phyloP scores from a whole-genome alignment of 37 sponge, comb jelly and placozoan genomes.

The Haliclona indistincta region DNA sequence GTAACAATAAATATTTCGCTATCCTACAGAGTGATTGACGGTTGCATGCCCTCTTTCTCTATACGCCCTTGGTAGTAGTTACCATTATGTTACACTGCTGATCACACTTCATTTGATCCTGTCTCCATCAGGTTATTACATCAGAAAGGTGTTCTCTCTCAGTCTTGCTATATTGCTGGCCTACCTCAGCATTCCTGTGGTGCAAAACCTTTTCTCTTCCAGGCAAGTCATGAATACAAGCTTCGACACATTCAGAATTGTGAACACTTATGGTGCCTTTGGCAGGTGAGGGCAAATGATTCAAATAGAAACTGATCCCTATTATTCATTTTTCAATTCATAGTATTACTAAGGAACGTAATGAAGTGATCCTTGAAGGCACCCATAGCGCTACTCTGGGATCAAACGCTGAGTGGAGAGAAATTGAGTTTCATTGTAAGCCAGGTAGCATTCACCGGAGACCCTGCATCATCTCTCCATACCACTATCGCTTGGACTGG shows the following conservation, averaged over 20 bases:
- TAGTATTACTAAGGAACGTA: conserved; percentile 88
- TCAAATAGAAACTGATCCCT: background rate
- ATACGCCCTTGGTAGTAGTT: no score
- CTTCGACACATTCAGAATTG: conserved; percentile 79
- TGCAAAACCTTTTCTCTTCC: conserved; percentile 85
- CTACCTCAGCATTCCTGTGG: conserved; percentile 83
- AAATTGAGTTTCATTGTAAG: conserved; percentile 92
- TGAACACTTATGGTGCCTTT: conserved; percentile 96
- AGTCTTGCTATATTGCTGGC: conserved; percentile 59
- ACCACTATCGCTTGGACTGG: conserved; percentile 96
- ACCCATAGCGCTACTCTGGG: conserved; percentile 34
- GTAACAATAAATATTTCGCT: no score
- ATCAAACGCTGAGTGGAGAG: conserved; percentile 50
- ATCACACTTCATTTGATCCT: background rate
- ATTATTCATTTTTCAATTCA: background rate
- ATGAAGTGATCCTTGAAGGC: conserved; percentile 84
- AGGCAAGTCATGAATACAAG: conserved; percentile 87
- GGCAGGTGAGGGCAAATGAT: conserved; percentile 61
- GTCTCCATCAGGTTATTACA: conserved; percentile 38
- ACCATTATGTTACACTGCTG: background rate
- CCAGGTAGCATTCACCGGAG: conserved; percentile 65
- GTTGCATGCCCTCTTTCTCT: no score
- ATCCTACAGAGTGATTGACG: no score
- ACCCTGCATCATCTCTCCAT: conserved; percentile 90
- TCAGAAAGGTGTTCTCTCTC: conserved; percentile 39